Conservation (phyloP, 2,113 vertebrate genomes). For the Mohoua ochrocephala region DNA sequence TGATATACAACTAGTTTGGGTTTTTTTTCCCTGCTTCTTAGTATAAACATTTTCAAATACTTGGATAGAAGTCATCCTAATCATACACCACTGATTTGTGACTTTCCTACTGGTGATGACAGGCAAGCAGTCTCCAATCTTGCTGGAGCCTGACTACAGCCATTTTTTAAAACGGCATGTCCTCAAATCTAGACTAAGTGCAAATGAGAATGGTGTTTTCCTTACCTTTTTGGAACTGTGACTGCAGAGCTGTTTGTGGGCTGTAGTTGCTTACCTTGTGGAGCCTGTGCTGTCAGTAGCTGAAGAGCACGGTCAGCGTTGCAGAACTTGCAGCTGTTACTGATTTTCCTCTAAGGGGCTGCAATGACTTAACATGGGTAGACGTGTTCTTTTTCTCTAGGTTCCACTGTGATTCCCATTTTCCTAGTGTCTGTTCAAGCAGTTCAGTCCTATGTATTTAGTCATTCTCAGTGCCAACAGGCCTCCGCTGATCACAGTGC, state of each 20-base stretch:
- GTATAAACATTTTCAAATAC: background rate
- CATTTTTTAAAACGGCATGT: accelerated
- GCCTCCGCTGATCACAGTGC: background rate
- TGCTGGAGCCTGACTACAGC: background rate
- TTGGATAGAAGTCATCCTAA: background rate
- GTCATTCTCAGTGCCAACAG: background rate
- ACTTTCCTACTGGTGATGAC: background rate
- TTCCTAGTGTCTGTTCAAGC: background rate
- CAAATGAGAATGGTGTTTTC: background rate
- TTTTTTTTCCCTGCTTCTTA: background rate
- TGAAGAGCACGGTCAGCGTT: background rate
- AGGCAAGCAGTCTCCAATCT: background rate
- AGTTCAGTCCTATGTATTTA: background rate
- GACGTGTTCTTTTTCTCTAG: background rate
- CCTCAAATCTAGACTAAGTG: background rate
- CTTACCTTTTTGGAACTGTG: background rate
- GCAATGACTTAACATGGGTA: accelerated
- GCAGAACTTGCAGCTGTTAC: background rate
- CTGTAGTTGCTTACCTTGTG: background rate
- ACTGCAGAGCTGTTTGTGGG: background rate
- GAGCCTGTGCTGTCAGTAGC: background rate
- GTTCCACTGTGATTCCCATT: background rate
- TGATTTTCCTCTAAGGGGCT: background rate
- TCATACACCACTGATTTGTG: background rate
- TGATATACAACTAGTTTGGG: background rate